Evolutionary conservation across 2,113 vertebrate genomes (phyloP), one percentile per base, ranked within the genome.

Genomic region (Cavia aperea): DNA sequence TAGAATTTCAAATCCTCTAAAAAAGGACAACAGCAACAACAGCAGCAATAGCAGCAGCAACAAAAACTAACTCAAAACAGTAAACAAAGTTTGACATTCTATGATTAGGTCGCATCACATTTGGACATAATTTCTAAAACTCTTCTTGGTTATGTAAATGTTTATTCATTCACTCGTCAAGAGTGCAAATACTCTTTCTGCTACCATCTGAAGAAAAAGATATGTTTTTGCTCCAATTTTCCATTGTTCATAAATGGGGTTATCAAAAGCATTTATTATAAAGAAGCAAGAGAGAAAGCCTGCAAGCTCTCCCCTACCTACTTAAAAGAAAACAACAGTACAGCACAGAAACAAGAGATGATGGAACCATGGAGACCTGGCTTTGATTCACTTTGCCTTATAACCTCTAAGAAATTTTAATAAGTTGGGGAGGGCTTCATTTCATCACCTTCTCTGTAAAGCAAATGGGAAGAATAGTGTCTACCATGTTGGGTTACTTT

Each of bases 141-240:
- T 86, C 72, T 5, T 7, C 66, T 92, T 88, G 11, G 54, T 68
- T 19, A 2, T 51, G 6, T 8, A 84, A 86, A 88, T 56, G 75
- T 91, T 93, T 93, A 49, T 82, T 92, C 56, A 43, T 56, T 82
- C 14, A 13, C 58, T 95, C 72, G 87, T 31, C 10, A 92, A 89
- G n/a, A 81, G 81, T 16, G 51, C n/a, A 89, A 82, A 65, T 79
- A 83, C 81, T 89, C 39, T 89, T 92, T n/a, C 54, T 77, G 24
- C 51, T 51, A 7, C 23, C 49, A 23, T 63, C 81, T 87, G 60
- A 84, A 91, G 65, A 87, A 18, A 68, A 93, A 26, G 46, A 39
- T n/a, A 83, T 46, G 78, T 31, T 75, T 94, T 72, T 85, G 24
- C 54, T 79, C 82, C 56, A 60, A 5, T 43, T 70, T 88, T 23